Base-by-base conservation (phyloP, 2,797 vertebrate species). In the Centropyge bicolor region DNA sequence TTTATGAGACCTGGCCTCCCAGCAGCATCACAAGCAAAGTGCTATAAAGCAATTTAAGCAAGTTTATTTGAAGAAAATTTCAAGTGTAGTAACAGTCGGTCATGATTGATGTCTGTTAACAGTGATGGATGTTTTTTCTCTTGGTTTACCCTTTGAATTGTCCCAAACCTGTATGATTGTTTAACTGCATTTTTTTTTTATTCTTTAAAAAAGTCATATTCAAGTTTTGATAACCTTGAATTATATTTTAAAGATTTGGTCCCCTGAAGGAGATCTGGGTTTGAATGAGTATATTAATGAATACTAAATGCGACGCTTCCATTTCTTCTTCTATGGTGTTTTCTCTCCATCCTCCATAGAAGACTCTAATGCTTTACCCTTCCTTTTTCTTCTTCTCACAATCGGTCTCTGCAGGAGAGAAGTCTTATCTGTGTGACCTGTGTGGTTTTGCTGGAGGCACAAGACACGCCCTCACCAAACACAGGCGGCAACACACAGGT, bases 381-480 rank as follows among this genome's bases (percentile, higher is more conserved):
- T 64, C 19, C 54, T 55, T 20, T 20, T 22, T 61, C 22, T 24
- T 17, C 16, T n/a, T 76, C 41, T 74, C 57, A 69, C 31, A 16
- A 17, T 74, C 27, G 66, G 8, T 63, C 31, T 64, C 24, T 79
- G 86, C 90, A 99, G 98, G 98, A 91, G 98, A 99, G 95, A 99
- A 99, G 95, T 98, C 98, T 16, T 99, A 98, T 92, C 96, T 99
- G 74, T 99, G 98, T 92, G 98, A 99, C 96, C 97, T 99, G 86
- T 99, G 98, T 83, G 98, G 98, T 87, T 99, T 99, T 79, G 98
- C 98, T 1, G 98, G 98, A 64, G 98, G 98, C 82, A 99, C 98
- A 0, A 96, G 97, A 84, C 98, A 99, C 75, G 98, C 98, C 92
- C 97, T 99, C 89, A 99, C 98, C 92, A 99, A 99, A 92, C 98